Evolutionary conservation across 2,113 vertebrate species (phyloP).

Genomic region (Neolamprologus longior): DNA sequence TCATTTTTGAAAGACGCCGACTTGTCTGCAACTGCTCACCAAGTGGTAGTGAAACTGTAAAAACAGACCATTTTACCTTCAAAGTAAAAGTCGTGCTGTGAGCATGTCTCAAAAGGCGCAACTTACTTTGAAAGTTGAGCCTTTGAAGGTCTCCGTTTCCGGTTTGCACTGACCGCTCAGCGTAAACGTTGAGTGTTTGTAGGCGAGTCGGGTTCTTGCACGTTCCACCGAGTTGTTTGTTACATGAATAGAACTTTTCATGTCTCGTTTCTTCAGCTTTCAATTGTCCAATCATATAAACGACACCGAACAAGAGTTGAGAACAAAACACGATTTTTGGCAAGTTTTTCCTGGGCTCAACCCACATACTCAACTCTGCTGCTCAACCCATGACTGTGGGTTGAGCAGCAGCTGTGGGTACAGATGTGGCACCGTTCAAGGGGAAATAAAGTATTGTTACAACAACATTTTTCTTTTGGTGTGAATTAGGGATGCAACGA

Average conservation of each 20-base stretch:
- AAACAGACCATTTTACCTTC: neutral
- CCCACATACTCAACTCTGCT: neutral
- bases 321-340: neutral
- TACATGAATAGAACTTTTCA: neutral
- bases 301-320: neutral
- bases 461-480: neutral
- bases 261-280: rapidly evolving
- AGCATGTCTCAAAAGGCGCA: neutral
- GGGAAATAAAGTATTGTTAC: neutral
- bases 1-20: rapidly evolving
- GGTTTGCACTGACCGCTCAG: rapidly evolving
- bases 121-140: neutral
- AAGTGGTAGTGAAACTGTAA: neutral
- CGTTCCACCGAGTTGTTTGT: neutral
- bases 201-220: rapidly evolving
- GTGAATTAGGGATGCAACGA: too few relatives aligned
- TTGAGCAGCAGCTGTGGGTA: neutral
- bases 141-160: neutral
- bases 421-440: neutral
- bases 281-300: neutral
- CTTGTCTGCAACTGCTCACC: neutral
- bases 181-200: neutral
- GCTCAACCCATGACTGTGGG: neutral
- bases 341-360: neutral
- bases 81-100: neutral